Evolutionary conservation across 2,888 invertebrate genomes (phyloP), one percentile per base, ranked within the genome.

Genomic region (Cosmia pyralina): DNA sequence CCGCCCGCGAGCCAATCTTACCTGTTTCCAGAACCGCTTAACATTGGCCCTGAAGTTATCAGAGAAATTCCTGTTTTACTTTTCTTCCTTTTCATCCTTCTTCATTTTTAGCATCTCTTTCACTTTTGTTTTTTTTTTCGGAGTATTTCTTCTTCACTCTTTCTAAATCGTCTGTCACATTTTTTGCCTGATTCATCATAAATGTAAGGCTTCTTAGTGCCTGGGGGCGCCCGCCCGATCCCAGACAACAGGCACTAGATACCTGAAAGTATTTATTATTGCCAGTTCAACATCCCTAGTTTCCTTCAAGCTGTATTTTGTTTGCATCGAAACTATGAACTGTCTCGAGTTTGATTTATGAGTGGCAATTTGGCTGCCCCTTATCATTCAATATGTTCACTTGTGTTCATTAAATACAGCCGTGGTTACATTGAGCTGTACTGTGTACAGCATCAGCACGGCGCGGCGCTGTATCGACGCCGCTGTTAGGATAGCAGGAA

Each of bases 371-470:
- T 89, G 90, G 88, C 88, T 83, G 86, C 88, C 84, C 85, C 89
- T 90, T 92, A 90, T 91, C 90, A 87, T 88, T 87, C 85, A 88
- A 88, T 85, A 88, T 88, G 87, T 89, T 89, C 90, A 90, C 90
- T 90, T 89, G 88, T 86, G 83, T 88, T 87, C 85, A 88, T 89
- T 88, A 85, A 86, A 90, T 87, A 78, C 73, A 75, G 60, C 68
- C 63, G 79, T 59, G 50, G 60, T 66, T 75, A 80, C 76, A 77
- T 77, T 77, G 77, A 79, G 70, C 69, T 77, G 69, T 79, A 82
- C 69, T 72, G 67, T 72, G 72, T 79, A 82, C 71, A 77, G 69
- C 60, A 79, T 74, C 71, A 75, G 59, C 76, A 15, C 34, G 28
- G 15, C 17, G 48, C 60, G 72, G 69, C 77, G 57, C 44, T 63